Evolutionary conservation across 2,797 vertebrate species (phyloP).

Genomic region (Oreochromis mossambicus): DNA sequence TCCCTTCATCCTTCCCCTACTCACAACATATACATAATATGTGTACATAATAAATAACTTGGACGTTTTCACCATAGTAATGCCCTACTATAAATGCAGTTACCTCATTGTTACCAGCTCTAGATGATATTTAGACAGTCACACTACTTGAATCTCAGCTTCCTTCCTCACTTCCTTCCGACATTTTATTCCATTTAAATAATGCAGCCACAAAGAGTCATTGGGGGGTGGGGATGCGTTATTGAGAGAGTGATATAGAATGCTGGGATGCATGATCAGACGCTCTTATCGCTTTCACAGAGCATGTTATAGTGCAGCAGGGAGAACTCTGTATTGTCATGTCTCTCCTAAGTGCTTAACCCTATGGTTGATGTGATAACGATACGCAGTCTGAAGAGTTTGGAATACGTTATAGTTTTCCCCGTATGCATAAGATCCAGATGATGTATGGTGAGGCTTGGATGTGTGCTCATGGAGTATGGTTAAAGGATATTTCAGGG

Average conservation of each 20-base stretch:
- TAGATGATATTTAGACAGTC: slow-evolving; percentile 55
- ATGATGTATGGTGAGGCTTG: slow-evolving; percentile 45
- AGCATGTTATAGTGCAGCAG: slow-evolving; percentile 62
- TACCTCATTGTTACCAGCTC: slow-evolving; percentile 32
- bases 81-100: slow-evolving; percentile 24
- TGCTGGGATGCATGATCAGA: slow-evolving; percentile 67
- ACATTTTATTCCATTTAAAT: slow-evolving; percentile 76
- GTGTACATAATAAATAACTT: background rate
- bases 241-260: slow-evolving; percentile 68
- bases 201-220: slow-evolving; percentile 70
- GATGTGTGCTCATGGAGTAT: slow-evolving; percentile 38
- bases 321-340: slow-evolving; percentile 69
- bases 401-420: slow-evolving; percentile 31
- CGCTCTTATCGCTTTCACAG: slow-evolving; percentile 68
- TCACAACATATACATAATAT: background rate
- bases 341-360: slow-evolving; percentile 71
- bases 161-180: slow-evolving; percentile 61
- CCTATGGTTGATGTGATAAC: slow-evolving; percentile 58
- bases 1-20: background rate
- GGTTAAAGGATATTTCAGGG: slow-evolving; percentile 62
- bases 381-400: slow-evolving; percentile 40
- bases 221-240: slow-evolving; percentile 61
- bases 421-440: slow-evolving; percentile 48
- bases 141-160: slow-evolving; percentile 38
- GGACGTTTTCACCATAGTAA: slow-evolving; percentile 27